These are phyloP conservation scores for Tricholaema leucomelas DNA, from an alignment of 2,113 vertebrate genomes.

Conservation along the genomic window DNA sequence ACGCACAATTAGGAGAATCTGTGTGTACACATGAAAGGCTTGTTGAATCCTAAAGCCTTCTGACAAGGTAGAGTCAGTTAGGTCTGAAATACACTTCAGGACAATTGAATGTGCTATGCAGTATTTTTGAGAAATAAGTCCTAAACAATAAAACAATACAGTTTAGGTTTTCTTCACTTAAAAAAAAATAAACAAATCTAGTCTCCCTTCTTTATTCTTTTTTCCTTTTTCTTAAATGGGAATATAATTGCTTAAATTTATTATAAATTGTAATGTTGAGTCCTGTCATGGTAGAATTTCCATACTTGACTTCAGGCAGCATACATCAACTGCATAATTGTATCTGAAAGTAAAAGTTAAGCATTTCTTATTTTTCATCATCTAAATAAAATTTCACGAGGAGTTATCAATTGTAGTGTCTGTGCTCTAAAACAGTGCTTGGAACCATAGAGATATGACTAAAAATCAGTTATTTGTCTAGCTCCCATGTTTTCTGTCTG, in stretches of 20 bases:
- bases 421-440: neutral
- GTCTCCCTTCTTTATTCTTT: neutral
- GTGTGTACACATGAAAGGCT: neutral
- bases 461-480: neutral
- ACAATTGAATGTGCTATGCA: neutral
- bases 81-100: neutral
- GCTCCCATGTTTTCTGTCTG: neutral
- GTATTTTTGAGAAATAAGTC: neutral
- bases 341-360: slow-evolving; percentile 63
- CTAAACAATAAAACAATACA: too few relatives aligned
- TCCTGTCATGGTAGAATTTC: slow-evolving; percentile 74
- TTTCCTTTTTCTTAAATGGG: neutral
- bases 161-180: neutral
- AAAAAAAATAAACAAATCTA: neutral
- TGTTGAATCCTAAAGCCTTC: neutral
- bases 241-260: neutral
- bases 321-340: slow-evolving; percentile 67
- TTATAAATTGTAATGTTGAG: neutral
- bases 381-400: neutral
- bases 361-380: neutral
- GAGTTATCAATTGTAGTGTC: neutral
- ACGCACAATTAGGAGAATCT: neutral
- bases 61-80: neutral
- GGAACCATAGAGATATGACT: neutral
- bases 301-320: slow-evolving; percentile 75